These are phyloP conservation scores for Leptodactylus fuscus DNA, from an alignment of 2,113 vertebrate genomes.

Conservation along the genomic window DNA sequence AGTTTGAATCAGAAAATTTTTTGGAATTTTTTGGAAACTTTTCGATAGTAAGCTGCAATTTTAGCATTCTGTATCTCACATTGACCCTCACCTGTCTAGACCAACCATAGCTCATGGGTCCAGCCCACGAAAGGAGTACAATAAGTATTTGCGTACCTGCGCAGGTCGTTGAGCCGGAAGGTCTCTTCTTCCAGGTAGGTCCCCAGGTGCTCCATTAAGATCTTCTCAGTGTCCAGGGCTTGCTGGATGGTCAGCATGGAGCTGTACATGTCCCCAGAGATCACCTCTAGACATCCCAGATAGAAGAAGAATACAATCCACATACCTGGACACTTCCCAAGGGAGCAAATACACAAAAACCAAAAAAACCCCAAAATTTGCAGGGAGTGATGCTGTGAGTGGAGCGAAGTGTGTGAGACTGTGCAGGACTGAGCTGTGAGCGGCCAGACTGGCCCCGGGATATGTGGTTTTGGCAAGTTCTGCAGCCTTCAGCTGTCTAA, in stretches of 20 bases:
- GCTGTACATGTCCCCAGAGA: conserved; percentile 70
- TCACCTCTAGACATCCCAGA: conserved; percentile 31
- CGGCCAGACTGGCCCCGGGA: neutral
- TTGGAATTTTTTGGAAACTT: too few relatives aligned
- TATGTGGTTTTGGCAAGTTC: conserved; percentile 3
- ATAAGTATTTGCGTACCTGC: conserved; percentile 69
- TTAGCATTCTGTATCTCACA: neutral
- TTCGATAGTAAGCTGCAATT: too few relatives aligned
- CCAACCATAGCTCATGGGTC: neutral
- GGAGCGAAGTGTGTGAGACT: too few relatives aligned
- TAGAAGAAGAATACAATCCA: conserved; percentile 41
- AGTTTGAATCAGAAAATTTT: too few relatives aligned
- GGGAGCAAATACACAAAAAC: neutral
- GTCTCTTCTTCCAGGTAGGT: conserved; percentile 74
- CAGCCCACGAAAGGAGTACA: neutral
- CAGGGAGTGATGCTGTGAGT: neutral
- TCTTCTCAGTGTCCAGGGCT: conserved; percentile 71
- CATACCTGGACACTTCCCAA: neutral
- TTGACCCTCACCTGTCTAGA: neutral
- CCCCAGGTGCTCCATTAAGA: conserved; percentile 70
- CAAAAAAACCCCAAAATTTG: neutral
- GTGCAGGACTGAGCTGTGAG: neutral
- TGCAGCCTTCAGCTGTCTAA: conserved; percentile 2
- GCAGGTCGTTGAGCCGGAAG: conserved; percentile 74
- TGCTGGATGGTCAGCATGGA: conserved; percentile 75